Base-by-base conservation (phyloP, 2,888 invertebrate species). In the Mythimna lalbum region DNA sequence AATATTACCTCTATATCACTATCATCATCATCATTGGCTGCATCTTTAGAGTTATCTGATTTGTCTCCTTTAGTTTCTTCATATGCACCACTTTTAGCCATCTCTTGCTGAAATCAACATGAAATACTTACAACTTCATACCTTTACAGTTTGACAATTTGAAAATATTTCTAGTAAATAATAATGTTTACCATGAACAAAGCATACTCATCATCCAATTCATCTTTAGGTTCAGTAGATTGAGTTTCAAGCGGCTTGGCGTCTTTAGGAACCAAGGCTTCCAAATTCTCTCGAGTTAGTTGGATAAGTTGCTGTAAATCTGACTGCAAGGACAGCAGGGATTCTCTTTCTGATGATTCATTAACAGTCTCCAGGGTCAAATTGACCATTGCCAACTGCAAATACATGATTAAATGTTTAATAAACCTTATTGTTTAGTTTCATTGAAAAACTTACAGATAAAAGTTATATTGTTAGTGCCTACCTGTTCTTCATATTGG, bases 291-390 rank as follows among this genome's bases (percentile, higher is more conserved):
- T 86, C 96, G 94, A 0, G 98, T 98, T 52, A 98, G 92, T n/a
- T 96, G 94, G 64, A 98, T 96, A 1, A 98, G 94, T 89, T 98
- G 97, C 80, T 96, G 92, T 55, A 98, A 94, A 87, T 98, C 97
- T 31, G 96, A 95, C 86, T 97, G 96, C 17, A 98, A 92, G 57
- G 96, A 95, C 62, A 96, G 76, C 31, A 98, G 92, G 39, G 97
- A 97, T 60, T 96, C 95, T 53, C 95, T 96, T 79, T 97, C 96
- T 1, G 93, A 91, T 27, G 93, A 95, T 73, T 95, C 92, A 21
- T 93, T 86, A 17, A 95, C 93, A 23, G 88, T 89, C 72, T 91
- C 89, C 19, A 98, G 88, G 7, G 97, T 97, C 83, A 96, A 92
- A 78, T 96, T 95, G 17, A 98, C 97, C 93, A 97, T 97, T 33